These are phyloP conservation scores for Pimpla rufipes DNA, from an alignment of 2,888 invertebrate genomes.

Conservation along the genomic window DNA sequence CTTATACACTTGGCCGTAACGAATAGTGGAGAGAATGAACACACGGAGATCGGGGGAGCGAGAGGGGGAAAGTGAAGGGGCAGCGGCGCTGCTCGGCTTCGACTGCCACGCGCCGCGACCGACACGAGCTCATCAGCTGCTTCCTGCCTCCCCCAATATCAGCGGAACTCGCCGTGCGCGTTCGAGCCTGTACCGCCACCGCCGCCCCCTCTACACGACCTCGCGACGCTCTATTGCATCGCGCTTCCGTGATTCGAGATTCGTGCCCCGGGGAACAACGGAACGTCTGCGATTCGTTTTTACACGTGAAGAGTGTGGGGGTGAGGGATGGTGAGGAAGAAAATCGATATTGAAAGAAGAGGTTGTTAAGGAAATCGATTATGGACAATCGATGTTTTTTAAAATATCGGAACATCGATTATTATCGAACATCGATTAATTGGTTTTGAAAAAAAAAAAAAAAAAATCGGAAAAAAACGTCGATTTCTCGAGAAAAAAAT, in stretches of 20 bases:
- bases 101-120: conserved; percentile 78
- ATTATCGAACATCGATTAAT: no score
- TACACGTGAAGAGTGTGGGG: neutral
- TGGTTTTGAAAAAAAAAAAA: no score
- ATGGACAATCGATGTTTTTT: no score
- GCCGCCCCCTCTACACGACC: neutral
- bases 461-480: no score
- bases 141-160: conserved; percentile 78
- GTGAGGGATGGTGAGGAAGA: no score
- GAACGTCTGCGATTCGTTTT: neutral
- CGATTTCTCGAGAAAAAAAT: no score
- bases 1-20: conserved; percentile 30
- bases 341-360: no score
- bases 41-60: conserved; percentile 43
- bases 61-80: conserved; percentile 72
- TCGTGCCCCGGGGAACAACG: neutral
- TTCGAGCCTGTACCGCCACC: conserved; percentile 35
- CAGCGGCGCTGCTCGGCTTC: conserved; percentile 75
- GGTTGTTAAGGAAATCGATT: no score
- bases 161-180: conserved; percentile 46
- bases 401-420: no score
- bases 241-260: conserved; percentile 15
- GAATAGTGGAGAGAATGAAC: conserved; percentile 32
- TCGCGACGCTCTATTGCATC: neutral
- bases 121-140: conserved; percentile 80